These are phyloP conservation scores for Cancer borealis DNA, from an alignment of 2,888 invertebrate genomes.

Conservation along the genomic window DNA sequence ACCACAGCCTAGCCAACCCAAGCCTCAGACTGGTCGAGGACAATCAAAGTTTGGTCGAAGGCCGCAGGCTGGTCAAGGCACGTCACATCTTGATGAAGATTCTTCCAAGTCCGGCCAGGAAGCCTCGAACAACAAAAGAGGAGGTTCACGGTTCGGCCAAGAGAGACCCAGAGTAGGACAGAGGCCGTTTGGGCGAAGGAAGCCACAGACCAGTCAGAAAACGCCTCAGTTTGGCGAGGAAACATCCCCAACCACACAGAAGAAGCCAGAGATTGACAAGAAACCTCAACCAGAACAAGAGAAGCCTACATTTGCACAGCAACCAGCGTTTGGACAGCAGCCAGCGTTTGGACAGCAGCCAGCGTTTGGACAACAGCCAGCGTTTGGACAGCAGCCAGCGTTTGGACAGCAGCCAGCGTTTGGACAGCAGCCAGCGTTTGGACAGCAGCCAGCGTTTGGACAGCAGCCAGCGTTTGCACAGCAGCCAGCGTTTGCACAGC, in stretches of 20 bases:
- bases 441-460: slow-evolving; percentile 18
- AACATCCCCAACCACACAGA: background rate
- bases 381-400: background rate
- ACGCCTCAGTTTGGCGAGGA: background rate
- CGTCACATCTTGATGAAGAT: background rate
- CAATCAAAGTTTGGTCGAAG: background rate
- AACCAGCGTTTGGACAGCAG: background rate
- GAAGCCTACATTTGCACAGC: background rate
- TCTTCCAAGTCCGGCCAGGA: background rate
- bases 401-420: background rate
- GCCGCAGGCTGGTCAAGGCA: background rate
- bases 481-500: background rate
- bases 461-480: background rate
- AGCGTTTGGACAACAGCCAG: background rate
- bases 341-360: background rate
- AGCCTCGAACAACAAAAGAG: background rate
- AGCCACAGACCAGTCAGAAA: background rate
- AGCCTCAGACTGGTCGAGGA: background rate
- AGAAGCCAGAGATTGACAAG: background rate
- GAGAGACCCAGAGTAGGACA: background rate
- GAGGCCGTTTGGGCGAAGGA: background rate
- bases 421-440: background rate
- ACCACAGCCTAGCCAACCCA: background rate
- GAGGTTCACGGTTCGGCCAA: background rate
- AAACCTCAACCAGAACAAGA: background rate